phyloP scores from a whole-genome alignment of 2,113 vertebrate species.

The Elgaria multicarinata region DNA sequence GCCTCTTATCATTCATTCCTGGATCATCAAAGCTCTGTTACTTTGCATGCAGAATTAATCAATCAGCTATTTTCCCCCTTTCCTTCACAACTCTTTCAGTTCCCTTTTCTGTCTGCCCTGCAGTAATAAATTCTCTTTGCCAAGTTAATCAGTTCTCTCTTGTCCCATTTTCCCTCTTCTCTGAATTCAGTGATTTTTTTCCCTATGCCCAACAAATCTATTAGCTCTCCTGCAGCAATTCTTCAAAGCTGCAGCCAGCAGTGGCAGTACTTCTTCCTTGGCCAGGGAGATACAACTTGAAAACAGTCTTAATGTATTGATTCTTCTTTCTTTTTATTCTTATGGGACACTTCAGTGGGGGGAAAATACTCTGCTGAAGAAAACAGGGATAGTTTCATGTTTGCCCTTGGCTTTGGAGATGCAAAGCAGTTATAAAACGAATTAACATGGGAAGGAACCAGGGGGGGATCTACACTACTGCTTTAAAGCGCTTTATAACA shows the following conservation, averaged over 20 bases:
- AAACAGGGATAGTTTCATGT: conserved; percentile 2
- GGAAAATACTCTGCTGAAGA: neutral
- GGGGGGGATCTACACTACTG: no score
- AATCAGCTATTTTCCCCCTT: neutral
- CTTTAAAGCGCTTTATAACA: no score
- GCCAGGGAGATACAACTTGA: conserved; percentile 10
- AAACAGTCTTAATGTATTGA: neutral
- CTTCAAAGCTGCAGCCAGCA: conserved; percentile 20
- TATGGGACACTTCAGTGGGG: neutral
- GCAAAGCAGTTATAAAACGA: conserved; percentile 20
- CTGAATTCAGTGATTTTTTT: neutral
- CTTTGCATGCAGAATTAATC: conserved; percentile 35
- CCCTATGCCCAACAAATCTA: conserved; percentile 9
- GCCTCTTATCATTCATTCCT: conserved; percentile 17
- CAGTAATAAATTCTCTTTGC: neutral
- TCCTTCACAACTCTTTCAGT: neutral
- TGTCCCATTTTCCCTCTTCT: conserved; percentile 9
- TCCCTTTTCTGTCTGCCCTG: neutral
- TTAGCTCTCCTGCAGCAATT: conserved; percentile 16
- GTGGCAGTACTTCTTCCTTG: neutral
- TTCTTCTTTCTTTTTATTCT: conserved; percentile 14
- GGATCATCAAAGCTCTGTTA: conserved; percentile 21
- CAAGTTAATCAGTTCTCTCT: conserved; percentile 17
- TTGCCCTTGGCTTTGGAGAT: neutral
- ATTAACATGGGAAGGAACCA: neutral